phyloP scores from a whole-genome alignment of 1,140 invertebrate species.

The Ectropis grisescens region DNA sequence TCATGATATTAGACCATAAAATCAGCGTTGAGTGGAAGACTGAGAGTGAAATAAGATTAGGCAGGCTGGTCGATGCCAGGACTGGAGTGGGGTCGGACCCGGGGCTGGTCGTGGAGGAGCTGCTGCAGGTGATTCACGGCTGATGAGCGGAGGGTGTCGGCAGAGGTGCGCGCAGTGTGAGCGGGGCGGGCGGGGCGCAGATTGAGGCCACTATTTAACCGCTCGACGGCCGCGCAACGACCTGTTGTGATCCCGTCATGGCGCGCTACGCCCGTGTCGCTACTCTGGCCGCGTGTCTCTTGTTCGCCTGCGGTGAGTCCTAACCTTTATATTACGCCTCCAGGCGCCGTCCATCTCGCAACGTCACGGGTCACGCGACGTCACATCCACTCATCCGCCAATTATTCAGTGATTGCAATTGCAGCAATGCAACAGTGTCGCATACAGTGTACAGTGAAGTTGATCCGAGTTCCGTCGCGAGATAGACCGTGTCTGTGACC shows the following conservation, averaged over 20 bases:
- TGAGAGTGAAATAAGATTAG: too few relatives aligned
- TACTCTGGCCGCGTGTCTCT: conserved; percentile 67
- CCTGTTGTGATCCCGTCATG: conserved; percentile 73
- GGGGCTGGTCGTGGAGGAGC: too few relatives aligned
- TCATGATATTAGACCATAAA: too few relatives aligned
- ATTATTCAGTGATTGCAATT: conserved; percentile 46
- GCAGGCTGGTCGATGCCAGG: too few relatives aligned
- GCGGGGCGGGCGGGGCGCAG: conserved; percentile 63
- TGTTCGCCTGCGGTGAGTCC: conserved; percentile 69
- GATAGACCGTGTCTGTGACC: conserved; percentile 40
- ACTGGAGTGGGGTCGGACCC: too few relatives aligned
- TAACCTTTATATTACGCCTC: conserved; percentile 61
- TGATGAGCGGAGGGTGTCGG: conserved; percentile 60
- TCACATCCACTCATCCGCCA: conserved; percentile 35
- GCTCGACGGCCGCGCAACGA: conserved; percentile 65
- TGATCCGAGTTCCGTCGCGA: conserved; percentile 36
- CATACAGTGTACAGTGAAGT: conserved; percentile 61
- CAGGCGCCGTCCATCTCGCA: conserved; percentile 51
- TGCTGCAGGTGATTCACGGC: conserved; percentile 55
- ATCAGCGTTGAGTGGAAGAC: too few relatives aligned
- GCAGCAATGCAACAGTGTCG: conserved; percentile 36
- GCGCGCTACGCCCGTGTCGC: conserved; percentile 71
- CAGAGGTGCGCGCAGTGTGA: conserved; percentile 52
- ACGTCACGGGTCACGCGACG: conserved; percentile 41
- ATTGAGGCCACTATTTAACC: conserved; percentile 70